Base-by-base conservation (phyloP, 2,888 invertebrate species). In the Priapulus caudatus region DNA sequence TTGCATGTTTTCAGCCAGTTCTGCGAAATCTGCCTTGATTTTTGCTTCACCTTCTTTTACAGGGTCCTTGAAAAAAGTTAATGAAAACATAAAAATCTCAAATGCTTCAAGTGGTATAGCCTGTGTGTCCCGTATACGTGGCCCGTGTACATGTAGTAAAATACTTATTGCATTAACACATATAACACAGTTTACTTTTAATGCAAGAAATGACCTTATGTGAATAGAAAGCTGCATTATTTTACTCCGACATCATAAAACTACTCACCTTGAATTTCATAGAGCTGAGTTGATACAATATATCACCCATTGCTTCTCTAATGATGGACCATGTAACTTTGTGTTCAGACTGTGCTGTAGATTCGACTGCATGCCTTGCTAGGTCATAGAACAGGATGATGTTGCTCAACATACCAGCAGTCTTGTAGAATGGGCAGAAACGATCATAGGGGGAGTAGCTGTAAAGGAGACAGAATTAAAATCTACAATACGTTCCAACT, bases 341-440 rank as follows among this genome's bases (percentile, higher is more conserved):
- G 78, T 95, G 93, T 73, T 99, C 98, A 45, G 90, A 90, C 76
- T 97, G 95, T 51, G 97, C 91, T 22, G 98, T 98, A 57, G 89
- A 84, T 76, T 98, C 97, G 1, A 99, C 95, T 1, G 95, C 88
- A 72, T 97, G 97, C 57, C 91, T 83, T 24, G 98, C 84, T 85
- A 95, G 83, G 74, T 99, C 98, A 75, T 97, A 98, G 77, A 99
- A 92, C 51, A 88, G 78, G 68, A 99, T 93, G 75, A 99, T 93
- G 79, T 98, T 99, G 72, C 81, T 83, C 69, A 99, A 73, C 97
- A 99, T 99, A 63, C 93, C 97, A 55, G 92, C 91, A 16, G 97
- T 97, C 79, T 98, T 99, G 80, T 97, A 99, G 81, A 99, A 99
- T 66, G 98, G 98, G 70, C 98, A 99, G 81, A 92, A 97, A 59